Percentiles rank a stretch among this genome's conserved stretches.
phyloP scores from a whole-genome alignment of 2,113 vertebrate genomes.

The Pseudolaguvia tuberculata region DNA sequence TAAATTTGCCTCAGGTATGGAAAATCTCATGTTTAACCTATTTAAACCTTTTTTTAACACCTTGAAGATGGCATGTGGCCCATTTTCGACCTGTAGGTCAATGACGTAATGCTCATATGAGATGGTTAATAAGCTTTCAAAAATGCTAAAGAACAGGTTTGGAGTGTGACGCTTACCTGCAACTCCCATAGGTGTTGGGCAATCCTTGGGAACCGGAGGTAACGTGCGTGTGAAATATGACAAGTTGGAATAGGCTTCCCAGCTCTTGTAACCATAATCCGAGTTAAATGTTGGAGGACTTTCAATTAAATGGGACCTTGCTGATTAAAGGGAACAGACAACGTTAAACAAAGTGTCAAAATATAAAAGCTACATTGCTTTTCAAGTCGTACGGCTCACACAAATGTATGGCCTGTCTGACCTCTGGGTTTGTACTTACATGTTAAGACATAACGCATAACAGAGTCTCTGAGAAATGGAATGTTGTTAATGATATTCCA shows the following conservation, averaged over 20 bases:
- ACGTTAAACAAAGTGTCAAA: not conserved
- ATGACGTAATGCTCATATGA: conserved; percentile 45
- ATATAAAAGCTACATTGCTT: not conserved
- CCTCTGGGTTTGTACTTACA: conserved; percentile 75
- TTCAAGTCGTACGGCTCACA: not conserved
- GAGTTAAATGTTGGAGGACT: conserved; percentile 91
- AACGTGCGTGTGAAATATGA: conserved; percentile 88
- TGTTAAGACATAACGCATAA: conserved; percentile 91
- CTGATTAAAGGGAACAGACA: conserved; percentile 61
- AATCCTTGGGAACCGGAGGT: conserved; percentile 83
- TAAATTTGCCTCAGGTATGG: not conserved
- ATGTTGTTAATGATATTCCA: conserved; percentile 94
- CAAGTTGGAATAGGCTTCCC: conserved; percentile 92
- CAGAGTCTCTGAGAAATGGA: conserved; percentile 76
- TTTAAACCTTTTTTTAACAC: not conserved
- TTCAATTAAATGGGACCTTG: conserved; percentile 87
- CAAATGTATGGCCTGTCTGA: not conserved
- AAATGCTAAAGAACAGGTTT: conserved; percentile 72
- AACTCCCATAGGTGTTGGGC: conserved; percentile 93
- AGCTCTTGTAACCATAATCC: conserved; percentile 85
- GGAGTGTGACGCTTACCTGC: conserved; percentile 73
- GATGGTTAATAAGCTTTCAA: conserved; percentile 43
- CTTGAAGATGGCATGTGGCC: not conserved
- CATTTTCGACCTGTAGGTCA: not conserved
- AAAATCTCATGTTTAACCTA: not conserved